Conservation (phyloP, 2,113 vertebrate genomes). For the Alaudala cheleensis region DNA sequence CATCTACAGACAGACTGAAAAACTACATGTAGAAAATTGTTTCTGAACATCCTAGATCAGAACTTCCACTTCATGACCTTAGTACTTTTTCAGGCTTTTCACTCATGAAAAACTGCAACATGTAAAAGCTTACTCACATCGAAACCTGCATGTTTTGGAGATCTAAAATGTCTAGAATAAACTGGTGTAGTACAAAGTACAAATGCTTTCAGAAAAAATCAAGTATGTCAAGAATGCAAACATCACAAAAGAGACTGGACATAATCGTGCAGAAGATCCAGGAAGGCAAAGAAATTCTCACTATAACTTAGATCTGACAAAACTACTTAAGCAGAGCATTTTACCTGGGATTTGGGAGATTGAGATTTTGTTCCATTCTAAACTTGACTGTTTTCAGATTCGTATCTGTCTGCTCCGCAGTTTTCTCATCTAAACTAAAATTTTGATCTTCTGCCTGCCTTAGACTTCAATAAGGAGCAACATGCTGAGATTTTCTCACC, state of each 20-base stretch:
- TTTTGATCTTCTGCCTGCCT: not conserved
- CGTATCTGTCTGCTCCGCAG: accelerated
- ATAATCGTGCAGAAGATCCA: not conserved
- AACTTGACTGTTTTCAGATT: not conserved
- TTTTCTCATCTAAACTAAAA: not conserved
- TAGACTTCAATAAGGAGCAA: not conserved
- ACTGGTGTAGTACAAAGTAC: not conserved
- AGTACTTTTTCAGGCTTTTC: not conserved
- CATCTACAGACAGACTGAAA: not conserved
- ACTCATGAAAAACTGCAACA: not conserved
- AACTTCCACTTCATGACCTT: not conserved
- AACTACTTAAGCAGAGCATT: not conserved
- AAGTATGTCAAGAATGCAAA: not conserved
- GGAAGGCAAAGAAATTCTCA: not conserved
- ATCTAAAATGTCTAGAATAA: not conserved
- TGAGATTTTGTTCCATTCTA: not conserved
- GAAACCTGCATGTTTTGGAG: not conserved
- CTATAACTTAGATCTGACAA: not conserved
- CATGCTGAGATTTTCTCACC: not conserved
- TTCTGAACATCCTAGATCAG: not conserved
- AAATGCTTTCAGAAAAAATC: not conserved
- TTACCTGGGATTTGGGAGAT: not conserved
- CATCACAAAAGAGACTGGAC: not conserved
- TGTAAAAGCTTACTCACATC: not conserved
- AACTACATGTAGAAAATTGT: not conserved